Evolutionary conservation across 2,888 invertebrate species (phyloP).

Genomic region (Slavum lentiscoides): DNA sequence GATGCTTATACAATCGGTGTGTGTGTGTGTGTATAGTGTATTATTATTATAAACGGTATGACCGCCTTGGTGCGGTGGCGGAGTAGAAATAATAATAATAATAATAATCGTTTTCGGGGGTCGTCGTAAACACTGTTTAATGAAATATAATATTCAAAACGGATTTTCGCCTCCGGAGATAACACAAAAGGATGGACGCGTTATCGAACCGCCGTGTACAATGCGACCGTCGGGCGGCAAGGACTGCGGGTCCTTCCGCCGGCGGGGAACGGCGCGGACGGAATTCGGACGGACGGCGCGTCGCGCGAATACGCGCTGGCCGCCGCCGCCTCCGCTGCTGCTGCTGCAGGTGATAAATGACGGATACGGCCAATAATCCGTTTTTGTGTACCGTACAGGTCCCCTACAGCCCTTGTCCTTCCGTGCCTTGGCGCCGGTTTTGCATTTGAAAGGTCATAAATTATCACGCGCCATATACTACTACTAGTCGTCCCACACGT

Average conservation of each 20-base stretch:
- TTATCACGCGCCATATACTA: not conserved
- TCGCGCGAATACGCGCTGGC: not conserved
- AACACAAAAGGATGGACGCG: constrained; percentile 11
- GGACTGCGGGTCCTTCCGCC: no score
- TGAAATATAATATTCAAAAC: constrained; percentile 47
- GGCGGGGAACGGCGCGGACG: no score
- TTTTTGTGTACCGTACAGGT: constrained; percentile 6
- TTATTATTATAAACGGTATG: no score
- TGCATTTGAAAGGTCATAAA: constrained; percentile 43
- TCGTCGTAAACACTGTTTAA: constrained; percentile 13
- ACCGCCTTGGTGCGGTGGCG: not conserved
- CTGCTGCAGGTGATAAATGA: constrained; percentile 35
- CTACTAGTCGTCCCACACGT: no score
- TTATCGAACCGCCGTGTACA: constrained; percentile 10
- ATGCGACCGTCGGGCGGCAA: not conserved
- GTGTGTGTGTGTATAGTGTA: no score
- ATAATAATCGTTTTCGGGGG: not conserved
- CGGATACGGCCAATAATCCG: constrained; percentile 46
- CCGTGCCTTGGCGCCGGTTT: not conserved
- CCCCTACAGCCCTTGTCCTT: no score
- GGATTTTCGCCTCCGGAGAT: not conserved
- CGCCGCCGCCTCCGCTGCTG: not conserved
- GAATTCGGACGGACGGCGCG: not conserved
- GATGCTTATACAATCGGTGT: no score
- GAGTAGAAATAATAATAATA: not conserved